Evolutionary conservation across 2,888 invertebrate genomes (phyloP).

Genomic region (Amblyteles armatorius): DNA sequence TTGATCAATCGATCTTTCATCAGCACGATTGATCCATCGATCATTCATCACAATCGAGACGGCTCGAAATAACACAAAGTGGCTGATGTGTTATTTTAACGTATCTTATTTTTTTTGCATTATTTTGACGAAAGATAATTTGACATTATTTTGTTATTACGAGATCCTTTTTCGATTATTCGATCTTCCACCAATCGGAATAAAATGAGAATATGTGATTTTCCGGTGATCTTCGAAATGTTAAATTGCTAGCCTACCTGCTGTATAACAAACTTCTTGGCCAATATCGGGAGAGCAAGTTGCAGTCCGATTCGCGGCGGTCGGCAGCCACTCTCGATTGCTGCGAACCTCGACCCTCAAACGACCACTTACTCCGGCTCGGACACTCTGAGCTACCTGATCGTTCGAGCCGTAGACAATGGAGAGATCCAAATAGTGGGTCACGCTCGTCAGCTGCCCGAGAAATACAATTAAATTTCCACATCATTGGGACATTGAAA

Average conservation of each 20-base stretch:
- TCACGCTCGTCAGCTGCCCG: constrained; percentile 88
- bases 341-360: constrained; percentile 87
- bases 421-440: constrained; percentile 92
- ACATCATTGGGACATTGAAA: not conserved
- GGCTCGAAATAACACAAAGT: too few species aligned
- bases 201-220: not conserved
- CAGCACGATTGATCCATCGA: not conserved
- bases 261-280: constrained; percentile 91
- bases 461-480: not conserved
- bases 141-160: not conserved
- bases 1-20: not conserved
- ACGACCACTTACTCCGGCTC: constrained; percentile 89
- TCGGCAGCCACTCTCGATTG: constrained; percentile 90
- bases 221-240: not conserved
- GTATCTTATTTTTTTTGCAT: not conserved
- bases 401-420: constrained; percentile 92
- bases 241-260: constrained; percentile 85
- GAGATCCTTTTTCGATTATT: not conserved
- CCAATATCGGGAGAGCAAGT: constrained; percentile 88
- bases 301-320: constrained; percentile 88
- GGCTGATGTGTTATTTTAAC: not conserved
- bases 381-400: constrained; percentile 88
- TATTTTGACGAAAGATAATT: not conserved
- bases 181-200: not conserved
- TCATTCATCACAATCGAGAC: not conserved